phyloP scores from a whole-genome alignment of 2,797 vertebrate species.

The Malurus leucopterus region DNA sequence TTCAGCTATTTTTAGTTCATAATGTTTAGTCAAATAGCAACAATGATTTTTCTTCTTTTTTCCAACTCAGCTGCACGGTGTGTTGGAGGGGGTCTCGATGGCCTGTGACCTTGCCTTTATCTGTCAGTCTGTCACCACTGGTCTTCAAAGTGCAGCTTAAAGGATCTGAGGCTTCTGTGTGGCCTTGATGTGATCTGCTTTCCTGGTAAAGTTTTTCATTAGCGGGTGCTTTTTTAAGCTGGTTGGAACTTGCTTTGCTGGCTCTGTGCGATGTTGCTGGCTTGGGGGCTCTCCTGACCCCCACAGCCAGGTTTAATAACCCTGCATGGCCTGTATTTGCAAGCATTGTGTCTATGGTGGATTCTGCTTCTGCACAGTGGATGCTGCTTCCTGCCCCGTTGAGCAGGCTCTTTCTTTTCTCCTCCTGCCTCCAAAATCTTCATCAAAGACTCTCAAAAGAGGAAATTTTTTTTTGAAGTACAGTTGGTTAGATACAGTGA shows the following conservation, averaged over 20 bases:
- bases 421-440: background rate
- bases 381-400: background rate
- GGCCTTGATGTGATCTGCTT: constrained; percentile 54
- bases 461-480: constrained; percentile 7
- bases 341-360: background rate
- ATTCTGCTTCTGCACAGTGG: background rate
- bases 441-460: constrained; percentile 1
- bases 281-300: constrained; percentile 28
- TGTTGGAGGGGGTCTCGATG: constrained; percentile 63
- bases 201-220: constrained; percentile 52
- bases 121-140: constrained; percentile 34
- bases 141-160: constrained; percentile 68
- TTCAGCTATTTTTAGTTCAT: constrained; percentile 74
- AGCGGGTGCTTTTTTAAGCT: constrained; percentile 44
- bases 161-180: constrained; percentile 62
- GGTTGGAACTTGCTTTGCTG: constrained; percentile 15
- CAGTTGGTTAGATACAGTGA: background rate
- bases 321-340: background rate
- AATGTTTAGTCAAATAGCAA: constrained; percentile 84
- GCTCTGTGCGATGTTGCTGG: constrained; percentile 30
- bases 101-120: constrained; percentile 80
- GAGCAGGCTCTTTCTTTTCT: background rate
- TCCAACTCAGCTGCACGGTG: constrained; percentile 51
- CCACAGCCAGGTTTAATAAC: constrained; percentile 14
- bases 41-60: constrained; percentile 73